These are phyloP conservation scores for Chaetops frenatus DNA, from an alignment of 2,113 vertebrate species.

Conservation along the genomic window DNA sequence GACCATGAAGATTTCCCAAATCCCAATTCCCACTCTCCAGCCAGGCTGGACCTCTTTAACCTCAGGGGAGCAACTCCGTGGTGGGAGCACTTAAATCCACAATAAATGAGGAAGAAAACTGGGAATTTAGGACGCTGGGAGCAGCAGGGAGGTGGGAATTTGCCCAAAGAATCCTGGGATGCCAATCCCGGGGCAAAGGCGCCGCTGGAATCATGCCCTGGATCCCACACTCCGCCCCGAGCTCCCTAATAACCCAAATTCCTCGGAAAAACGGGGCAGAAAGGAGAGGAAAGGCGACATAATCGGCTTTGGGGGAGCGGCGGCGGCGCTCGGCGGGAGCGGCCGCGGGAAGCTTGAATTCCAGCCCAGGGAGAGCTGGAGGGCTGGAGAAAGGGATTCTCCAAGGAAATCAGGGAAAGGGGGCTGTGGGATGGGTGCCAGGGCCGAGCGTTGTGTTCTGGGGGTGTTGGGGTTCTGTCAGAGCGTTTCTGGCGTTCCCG, in stretches of 20 bases:
- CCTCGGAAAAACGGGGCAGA: not conserved
- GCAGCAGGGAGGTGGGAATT: not conserved
- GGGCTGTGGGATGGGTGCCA: not conserved
- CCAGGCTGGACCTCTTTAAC: not conserved
- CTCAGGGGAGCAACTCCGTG: not conserved
- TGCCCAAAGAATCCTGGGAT: rapidly evolving
- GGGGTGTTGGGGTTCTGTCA: not conserved
- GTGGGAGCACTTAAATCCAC: not conserved
- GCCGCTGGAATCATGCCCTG: rapidly evolving
- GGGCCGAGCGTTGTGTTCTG: rapidly evolving
- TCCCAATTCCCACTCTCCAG: rapidly evolving
- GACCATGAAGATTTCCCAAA: not conserved
- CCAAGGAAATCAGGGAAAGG: rapidly evolving
- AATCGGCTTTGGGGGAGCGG: not conserved
- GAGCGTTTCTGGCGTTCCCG: rapidly evolving
- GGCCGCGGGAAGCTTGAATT: not conserved
- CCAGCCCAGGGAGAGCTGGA: not conserved
- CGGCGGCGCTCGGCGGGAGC: not conserved
- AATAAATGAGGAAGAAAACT: not conserved
- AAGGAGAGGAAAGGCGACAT: not conserved
- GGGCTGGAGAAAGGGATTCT: not conserved
- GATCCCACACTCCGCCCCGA: rapidly evolving
- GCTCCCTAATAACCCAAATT: not conserved
- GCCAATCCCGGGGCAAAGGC: rapidly evolving
- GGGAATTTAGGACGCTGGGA: not conserved